phyloP scores from a whole-genome alignment of 2,888 invertebrate genomes.

The Fragum whitleyi region DNA sequence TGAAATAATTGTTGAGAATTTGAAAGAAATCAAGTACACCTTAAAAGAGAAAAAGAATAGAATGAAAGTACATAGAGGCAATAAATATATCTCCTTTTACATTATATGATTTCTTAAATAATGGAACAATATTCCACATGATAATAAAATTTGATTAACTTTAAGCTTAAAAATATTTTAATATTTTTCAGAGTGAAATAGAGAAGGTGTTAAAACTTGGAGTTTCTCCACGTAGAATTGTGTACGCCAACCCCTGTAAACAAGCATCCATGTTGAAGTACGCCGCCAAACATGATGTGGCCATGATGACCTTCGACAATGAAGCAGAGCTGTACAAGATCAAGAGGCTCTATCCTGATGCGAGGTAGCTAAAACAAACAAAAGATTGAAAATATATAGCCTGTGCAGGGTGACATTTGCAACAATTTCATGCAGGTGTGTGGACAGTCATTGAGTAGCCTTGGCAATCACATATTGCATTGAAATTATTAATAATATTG shows the following conservation, averaged over 20 bases:
- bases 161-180: too few relatives aligned
- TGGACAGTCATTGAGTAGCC: too few relatives aligned
- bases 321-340: slow-evolving; percentile 96
- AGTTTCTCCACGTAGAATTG: slow-evolving; percentile 92
- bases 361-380: slow-evolving; percentile 89
- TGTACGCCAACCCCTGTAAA: slow-evolving; percentile 98
- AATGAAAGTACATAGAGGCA: too few relatives aligned
- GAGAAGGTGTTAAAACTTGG: slow-evolving; percentile 92
- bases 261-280: slow-evolving; percentile 95
- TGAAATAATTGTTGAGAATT: too few relatives aligned
- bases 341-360: slow-evolving; percentile 92
- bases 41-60: too few relatives aligned
- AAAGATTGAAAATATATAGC: not conserved
- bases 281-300: slow-evolving; percentile 91
- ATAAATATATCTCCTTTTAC: too few relatives aligned
- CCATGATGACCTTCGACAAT: slow-evolving; percentile 96
- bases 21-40: too few relatives aligned
- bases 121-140: too few relatives aligned
- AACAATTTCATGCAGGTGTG: not conserved
- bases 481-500: too few relatives aligned
- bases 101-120: too few relatives aligned
- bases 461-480: too few relatives aligned
- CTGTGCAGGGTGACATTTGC: not conserved
- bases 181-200: slow-evolving; percentile 92
- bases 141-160: too few relatives aligned